Evolutionary conservation across 2,113 vertebrate genomes (phyloP), one percentile per base, ranked within the genome.

Genomic region (Spea multiplicata): DNA sequence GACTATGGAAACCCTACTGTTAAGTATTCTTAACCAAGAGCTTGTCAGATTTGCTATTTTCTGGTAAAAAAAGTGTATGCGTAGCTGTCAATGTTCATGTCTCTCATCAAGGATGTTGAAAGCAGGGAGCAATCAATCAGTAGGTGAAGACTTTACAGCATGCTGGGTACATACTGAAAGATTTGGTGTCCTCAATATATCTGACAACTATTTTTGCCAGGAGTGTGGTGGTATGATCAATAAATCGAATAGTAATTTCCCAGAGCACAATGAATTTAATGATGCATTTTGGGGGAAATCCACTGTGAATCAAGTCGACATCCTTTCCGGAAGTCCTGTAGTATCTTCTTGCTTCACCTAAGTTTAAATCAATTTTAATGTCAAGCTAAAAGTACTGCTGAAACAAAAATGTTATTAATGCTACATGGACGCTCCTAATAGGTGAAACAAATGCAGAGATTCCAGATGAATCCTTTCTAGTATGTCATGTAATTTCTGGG

Each of bases 261-360:
- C 6, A 13, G 74, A 75, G 64, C 74, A 67, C 30, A 67, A 68
- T 75, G 61, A 75, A 66, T 68, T 76, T 44, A 57, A 62, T 68
- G 64, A 57, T 76, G 64, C 16, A 52, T 12, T 59, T 67, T 61
- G 66, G 12, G 30, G 16, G 48, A n/a, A 30, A 44, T 66, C 61
- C 65, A 52, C 62, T 8, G 61, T 52, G 61, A 75, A 65, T 66
- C 12, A 50, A 3, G 48, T 52, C 44, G 47, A 66, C 65, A 14
- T 53, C 17, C 17, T 62, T 66, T 46, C 66, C 62, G 48, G n/a
- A 66, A 62, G 65, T 66, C 14, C 16, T 14, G 17, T 17, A 66
- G 62, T n/a, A 14, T 47, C n/a, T n/a, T n/a, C 9, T 52, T 10
- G 50, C 6, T 52, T 10, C 6, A 10, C 50, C 50, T 1, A 52